A percentile compares a stretch with the other conserved stretches of the same genome.
Conservation (phyloP, 2,797 vertebrate species). For the Erethizon dorsatum region DNA sequence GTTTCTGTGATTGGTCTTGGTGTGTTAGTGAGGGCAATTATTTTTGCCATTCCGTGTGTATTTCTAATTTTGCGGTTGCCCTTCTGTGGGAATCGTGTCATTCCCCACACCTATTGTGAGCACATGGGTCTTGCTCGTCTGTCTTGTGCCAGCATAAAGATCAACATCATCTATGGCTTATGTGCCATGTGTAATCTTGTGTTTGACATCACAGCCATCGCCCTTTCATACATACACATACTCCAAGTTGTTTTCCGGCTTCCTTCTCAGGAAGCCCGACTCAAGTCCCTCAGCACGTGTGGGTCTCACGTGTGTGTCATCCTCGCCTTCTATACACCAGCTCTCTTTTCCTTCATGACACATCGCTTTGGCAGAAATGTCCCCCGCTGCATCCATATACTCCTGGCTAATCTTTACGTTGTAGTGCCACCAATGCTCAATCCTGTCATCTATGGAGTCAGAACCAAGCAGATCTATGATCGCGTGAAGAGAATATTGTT, state of each 20-base stretch:
- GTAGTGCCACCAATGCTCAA: not conserved
- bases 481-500: slow-evolving; percentile 23
- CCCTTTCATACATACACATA: not conserved
- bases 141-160: not conserved
- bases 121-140: slow-evolving; percentile 68
- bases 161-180: not conserved
- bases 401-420: not conserved
- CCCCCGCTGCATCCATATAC: not conserved
- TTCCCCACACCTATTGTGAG: slow-evolving; percentile 72
- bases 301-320: slow-evolving; percentile 58
- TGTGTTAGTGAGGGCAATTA: slow-evolving; percentile 41
- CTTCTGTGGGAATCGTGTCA: slow-evolving; percentile 68
- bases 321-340: slow-evolving; percentile 74
- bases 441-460: not conserved
- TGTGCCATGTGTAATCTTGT: not conserved
- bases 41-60: slow-evolving; percentile 54
- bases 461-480: slow-evolving; percentile 59
- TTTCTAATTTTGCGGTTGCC: slow-evolving; percentile 64
- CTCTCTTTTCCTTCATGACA: slow-evolving; percentile 77
- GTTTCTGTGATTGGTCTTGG: slow-evolving; percentile 46
- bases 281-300: not conserved
- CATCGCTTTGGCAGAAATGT: slow-evolving; percentile 70
- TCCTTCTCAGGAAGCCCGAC: not conserved
- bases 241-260: not conserved
- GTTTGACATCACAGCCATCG: not conserved